Evolutionary conservation across 2,797 vertebrate species (phyloP).

Genomic region (Paramormyrops hopkinsi): DNA sequence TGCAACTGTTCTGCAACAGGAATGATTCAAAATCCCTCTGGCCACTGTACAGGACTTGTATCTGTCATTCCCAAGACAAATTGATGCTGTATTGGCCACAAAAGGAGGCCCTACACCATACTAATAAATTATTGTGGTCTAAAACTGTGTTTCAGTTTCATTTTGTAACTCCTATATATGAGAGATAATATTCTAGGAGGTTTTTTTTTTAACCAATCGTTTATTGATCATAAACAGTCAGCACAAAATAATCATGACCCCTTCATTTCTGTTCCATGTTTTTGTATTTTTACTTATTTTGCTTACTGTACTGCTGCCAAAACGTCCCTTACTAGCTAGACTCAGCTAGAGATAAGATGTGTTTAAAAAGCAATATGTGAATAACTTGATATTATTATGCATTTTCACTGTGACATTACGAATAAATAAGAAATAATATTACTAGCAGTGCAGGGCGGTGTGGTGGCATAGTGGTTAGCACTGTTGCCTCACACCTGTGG

Average conservation of each 20-base stretch:
- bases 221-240: background rate
- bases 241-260: background rate
- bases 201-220: constrained; percentile 21
- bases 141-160: background rate
- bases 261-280: background rate
- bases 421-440: background rate
- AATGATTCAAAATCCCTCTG: background rate
- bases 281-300: background rate
- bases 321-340: background rate
- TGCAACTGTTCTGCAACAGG: background rate
- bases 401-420: background rate
- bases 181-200: constrained; percentile 22
- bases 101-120: background rate
- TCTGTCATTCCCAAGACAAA: background rate
- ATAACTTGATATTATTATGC: background rate
- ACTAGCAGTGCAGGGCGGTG: background rate
- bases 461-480: background rate
- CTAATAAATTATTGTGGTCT: background rate
- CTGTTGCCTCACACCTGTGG: background rate
- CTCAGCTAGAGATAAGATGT: background rate
- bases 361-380: background rate
- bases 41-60: background rate
- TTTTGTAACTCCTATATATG: background rate
- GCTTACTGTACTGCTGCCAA: background rate
- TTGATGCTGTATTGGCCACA: background rate